Base-by-base conservation (phyloP, 2,888 invertebrate genomes). In the Agrotis puta region DNA sequence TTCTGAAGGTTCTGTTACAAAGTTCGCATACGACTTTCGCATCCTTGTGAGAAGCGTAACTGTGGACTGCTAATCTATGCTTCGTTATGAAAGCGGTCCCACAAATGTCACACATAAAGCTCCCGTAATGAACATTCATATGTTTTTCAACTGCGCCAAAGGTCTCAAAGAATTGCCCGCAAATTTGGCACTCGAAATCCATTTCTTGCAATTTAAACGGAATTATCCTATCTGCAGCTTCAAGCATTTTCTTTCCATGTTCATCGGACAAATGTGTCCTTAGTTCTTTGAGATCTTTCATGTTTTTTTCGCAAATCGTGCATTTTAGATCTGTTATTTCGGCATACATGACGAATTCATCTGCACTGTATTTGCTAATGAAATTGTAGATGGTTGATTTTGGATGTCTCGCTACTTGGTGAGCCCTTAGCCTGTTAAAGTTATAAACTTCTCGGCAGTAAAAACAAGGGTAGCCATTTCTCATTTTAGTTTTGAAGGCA, bases 21-120 rank as follows among this genome's bases (percentile, higher is more conserved):
- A 82, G 51, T 0, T 85, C 85, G 39, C 91, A 91, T 0, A 72
- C 63, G 11, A 50, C 74, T 3, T 45, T 66, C 0, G 73, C 73
- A 6, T 72, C 56, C 7, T 64, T 79, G 14, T 89, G 88, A 66
- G 81, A 65, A 22, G 79, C 70, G 54, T 87, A 86, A 0, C 70
- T 59, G 75, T 96, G 95, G n/a, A 91, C 92, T 39, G 88, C 89
- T 11, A 94, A 65, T 33, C 94, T 90, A 1, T 92, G 88, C n/a
- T 89, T 90, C 3, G 93, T 93, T 0, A 93, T 86, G 45, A 94
- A 95, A 0, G 91, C 88, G 0, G 89, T 87, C 0, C 88, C 86
- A 16, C 89, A 89, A 0, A 77, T 77, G 3, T 86, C 79, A 27
- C 91, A 91, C 13, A 84, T 79, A 18, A 53, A 77, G 13, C 57